Conservation (phyloP, 2,113 vertebrate genomes). For the Rhinolophus ferrumequinum region DNA sequence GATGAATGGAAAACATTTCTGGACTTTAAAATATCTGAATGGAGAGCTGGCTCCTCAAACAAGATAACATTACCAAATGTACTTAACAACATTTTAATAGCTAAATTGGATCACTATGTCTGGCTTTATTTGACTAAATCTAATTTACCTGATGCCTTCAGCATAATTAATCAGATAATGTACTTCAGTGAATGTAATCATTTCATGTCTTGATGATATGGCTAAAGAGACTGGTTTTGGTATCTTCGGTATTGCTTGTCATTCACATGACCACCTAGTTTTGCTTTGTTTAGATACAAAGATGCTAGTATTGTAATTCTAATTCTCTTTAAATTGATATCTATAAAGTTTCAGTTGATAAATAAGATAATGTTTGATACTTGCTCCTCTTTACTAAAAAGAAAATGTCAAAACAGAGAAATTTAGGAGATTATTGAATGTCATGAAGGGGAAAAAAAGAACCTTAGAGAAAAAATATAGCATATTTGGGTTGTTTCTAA, state of each 20-base stretch:
- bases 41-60: slow-evolving; percentile 38
- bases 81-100: slow-evolving; percentile 76
- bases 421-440: not conserved
- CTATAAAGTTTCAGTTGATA: not conserved
- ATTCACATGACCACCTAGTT: not conserved
- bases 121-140: slow-evolving; percentile 70
- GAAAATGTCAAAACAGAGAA: not conserved
- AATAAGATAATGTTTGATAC: not conserved
- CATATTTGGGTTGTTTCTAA: not conserved
- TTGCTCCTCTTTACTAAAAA: not conserved
- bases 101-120: slow-evolving; percentile 66
- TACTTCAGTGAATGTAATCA: slow-evolving; percentile 40
- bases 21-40: slow-evolving; percentile 48
- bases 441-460: not conserved
- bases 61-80: slow-evolving; percentile 61
- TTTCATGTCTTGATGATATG: not conserved
- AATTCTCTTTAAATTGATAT: not conserved
- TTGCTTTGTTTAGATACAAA: not conserved
- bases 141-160: slow-evolving; percentile 67
- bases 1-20: slow-evolving; percentile 1
- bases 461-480: not conserved
- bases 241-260: not conserved
- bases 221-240: slow-evolving; percentile 19
- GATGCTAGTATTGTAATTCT: not conserved
- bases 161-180: slow-evolving; percentile 75